Evolutionary conservation across 2,797 vertebrate species (phyloP).

Genomic region (Ceryle rudis): DNA sequence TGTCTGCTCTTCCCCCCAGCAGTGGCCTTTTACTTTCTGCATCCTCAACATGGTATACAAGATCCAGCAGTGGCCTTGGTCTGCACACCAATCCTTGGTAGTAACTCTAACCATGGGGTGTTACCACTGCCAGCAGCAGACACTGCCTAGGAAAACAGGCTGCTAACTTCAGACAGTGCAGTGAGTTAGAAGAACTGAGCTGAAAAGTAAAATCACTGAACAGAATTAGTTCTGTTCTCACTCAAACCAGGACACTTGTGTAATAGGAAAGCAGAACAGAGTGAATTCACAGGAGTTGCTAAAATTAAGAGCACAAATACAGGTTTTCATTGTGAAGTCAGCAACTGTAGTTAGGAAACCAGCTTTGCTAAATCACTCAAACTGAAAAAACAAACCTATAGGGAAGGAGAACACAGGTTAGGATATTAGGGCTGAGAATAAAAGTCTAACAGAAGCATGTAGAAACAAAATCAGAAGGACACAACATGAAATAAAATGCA

Average conservation of each 20-base stretch:
- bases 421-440: background rate
- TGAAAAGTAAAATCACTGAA: too few relatives aligned
- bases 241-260: background rate
- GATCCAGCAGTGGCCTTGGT: too few relatives aligned
- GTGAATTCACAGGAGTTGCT: background rate
- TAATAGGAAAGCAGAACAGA: background rate
- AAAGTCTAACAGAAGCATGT: background rate
- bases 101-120: too few relatives aligned
- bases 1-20: too few relatives aligned
- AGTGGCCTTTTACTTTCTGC: too few relatives aligned
- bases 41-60: too few relatives aligned
- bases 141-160: too few relatives aligned
- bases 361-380: background rate
- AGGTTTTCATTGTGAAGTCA: background rate
- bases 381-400: background rate
- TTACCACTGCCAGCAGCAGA: too few relatives aligned
- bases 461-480: background rate
- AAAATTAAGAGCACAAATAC: background rate
- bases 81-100: too few relatives aligned
- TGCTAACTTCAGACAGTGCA: too few relatives aligned
- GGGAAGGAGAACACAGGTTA: background rate
- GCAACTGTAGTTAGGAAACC: background rate
- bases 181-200: too few relatives aligned
- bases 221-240: too few relatives aligned
- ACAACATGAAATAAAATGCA: background rate